Evolutionary conservation across 2,888 invertebrate genomes (phyloP), one percentile per base, ranked within the genome.

Genomic region (Lamellibrachia columna): DNA sequence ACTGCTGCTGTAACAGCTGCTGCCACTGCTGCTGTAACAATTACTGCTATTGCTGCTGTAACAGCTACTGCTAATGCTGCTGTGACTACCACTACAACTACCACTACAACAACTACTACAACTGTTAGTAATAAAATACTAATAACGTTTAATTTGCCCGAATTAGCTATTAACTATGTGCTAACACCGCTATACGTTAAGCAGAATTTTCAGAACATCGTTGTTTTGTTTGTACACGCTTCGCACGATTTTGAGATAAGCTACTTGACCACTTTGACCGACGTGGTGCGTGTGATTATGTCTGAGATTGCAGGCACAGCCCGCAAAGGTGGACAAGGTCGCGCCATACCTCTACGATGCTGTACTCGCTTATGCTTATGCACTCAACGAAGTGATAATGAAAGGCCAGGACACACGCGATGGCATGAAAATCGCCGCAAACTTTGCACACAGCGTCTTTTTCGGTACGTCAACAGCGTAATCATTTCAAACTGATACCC

Each of bases 321-420:
- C 91, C 90, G 22, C 92, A 6, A 90, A 92, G 52, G 94, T 94
- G 8, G 93, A 94, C 93, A 93, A 93, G 92, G 94, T 93, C 92
- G 90, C 94, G 0, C 93, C 94, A 0, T 94, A 94, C 91, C 94
- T 95, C 28, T 93, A 95, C 90, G 95, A 95, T 91, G 94, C 94
- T 11, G 94, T 95, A 0, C 90, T 93, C 8, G 90, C 94, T 90
- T 95, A 94, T 91, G 94, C 94, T 90, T 91, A 94, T 2, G 92
- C 93, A 4, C 52, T 95, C 60, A 94, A 94, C 92, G 94, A 94
- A 90, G 93, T 94, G 2, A 28, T 94, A 22, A 91, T 28, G 91
- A 91, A 91, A 1, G 93, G 93, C 1, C 28, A 53, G 9, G 93
- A 94, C 75, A 92, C 93, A 0, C 53, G 92, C 8, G 93, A 92